Conservation (phyloP, 2,888 invertebrate species). For the Acronicta psi region DNA sequence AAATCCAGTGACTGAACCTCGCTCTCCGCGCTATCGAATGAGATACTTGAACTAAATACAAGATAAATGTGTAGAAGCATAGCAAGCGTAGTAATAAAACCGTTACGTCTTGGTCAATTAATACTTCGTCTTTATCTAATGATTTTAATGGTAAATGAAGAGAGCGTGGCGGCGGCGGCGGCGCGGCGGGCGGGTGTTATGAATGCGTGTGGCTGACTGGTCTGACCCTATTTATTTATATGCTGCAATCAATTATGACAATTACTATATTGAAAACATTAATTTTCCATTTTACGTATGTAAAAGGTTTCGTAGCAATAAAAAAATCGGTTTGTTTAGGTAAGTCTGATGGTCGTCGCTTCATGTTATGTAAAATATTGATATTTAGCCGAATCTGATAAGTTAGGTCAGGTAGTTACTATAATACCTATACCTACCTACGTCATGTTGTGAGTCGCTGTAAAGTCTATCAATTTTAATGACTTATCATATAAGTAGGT, state of each 20-base stretch:
- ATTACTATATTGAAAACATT: conserved; percentile 1
- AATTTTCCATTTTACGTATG: background rate
- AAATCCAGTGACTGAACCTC: too few species aligned
- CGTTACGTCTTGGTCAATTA: conserved; percentile 54
- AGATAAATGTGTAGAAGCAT: conserved; percentile 27
- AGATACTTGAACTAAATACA: conserved; percentile 7
- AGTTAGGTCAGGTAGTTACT: too few species aligned
- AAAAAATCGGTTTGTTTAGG: too few species aligned
- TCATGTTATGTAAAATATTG: too few species aligned
- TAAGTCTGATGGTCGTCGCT: too few species aligned
- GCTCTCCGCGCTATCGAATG: too few species aligned
- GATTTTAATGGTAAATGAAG: conserved; percentile 45
- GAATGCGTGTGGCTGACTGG: conserved; percentile 21
- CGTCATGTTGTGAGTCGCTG: too few species aligned
- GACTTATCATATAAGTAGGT: too few species aligned
- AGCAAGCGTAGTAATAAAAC: conserved; percentile 17
- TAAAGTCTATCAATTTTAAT: too few species aligned
- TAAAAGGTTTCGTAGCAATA: too few species aligned
- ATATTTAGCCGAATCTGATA: too few species aligned
- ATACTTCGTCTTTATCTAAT: conserved; percentile 41
- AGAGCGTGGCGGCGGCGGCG: conserved; percentile 33
- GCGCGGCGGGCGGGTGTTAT: conserved; percentile 9
- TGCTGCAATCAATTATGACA: conserved; percentile 19
- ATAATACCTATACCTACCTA: too few species aligned
- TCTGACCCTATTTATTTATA: conserved; percentile 27